Percentiles rank a stretch among this genome's conserved stretches.
These are phyloP conservation scores for Manis pentadactyla DNA, from an alignment of 2,797 vertebrate species.

Conservation along the genomic window DNA sequence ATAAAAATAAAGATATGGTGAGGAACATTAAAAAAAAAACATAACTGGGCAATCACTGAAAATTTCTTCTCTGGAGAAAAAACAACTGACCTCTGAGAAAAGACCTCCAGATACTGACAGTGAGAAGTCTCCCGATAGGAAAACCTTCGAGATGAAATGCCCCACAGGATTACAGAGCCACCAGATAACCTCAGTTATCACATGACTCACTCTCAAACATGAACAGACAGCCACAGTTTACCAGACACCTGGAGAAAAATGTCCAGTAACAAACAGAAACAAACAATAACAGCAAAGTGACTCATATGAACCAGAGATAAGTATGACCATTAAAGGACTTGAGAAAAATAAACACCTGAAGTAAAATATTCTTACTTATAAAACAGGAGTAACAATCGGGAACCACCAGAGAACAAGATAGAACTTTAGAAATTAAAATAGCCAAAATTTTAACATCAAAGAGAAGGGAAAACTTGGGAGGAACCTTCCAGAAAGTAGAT, in stretches of 20 bases:
- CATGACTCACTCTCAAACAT: neutral
- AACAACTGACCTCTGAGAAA: neutral
- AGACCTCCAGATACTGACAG: neutral
- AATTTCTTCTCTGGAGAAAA: neutral
- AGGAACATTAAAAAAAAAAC: too few relatives aligned
- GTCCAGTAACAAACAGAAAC: neutral
- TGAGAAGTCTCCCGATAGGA: neutral
- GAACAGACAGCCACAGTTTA: neutral
- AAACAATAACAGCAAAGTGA: neutral
- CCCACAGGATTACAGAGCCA: neutral
- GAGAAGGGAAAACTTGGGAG: neutral
- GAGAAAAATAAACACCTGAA: neutral
- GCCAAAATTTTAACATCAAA: conserved; percentile 24
- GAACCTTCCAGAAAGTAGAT: neutral
- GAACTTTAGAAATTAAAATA: conserved; percentile 28
- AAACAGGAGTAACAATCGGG: neutral
- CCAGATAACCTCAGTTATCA: neutral
- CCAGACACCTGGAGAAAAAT: neutral
- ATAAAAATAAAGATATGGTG: too few relatives aligned
- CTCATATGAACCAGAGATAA: neutral
- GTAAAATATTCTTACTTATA: conserved; percentile 18
- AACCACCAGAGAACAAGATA: neutral
- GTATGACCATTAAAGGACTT: neutral
- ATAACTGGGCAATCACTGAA: neutral
- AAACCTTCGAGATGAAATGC: neutral